phyloP scores from a whole-genome alignment of 2,888 invertebrate species.

The Agrochola circellaris region DNA sequence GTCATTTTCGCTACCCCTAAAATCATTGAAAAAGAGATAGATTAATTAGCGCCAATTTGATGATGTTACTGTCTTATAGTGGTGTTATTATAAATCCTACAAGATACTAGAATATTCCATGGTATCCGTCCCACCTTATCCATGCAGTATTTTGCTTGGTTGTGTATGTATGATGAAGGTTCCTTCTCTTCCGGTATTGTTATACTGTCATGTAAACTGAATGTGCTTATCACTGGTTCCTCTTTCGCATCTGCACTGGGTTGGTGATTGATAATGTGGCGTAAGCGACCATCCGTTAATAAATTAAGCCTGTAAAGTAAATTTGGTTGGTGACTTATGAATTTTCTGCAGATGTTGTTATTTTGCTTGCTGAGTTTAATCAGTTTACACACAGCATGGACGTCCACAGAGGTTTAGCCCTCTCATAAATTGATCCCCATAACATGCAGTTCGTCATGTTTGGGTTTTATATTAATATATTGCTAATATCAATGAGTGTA shows the following conservation, averaged over 20 bases:
- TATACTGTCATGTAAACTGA: conserved; percentile 81
- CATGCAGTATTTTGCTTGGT: conserved; percentile 94
- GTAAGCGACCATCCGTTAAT: conserved; percentile 92
- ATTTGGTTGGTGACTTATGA: not conserved
- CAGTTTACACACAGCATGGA: not conserved
- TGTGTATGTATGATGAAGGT: conserved; percentile 93
- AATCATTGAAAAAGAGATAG: not conserved
- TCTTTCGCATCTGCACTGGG: conserved; percentile 85
- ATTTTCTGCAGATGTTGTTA: not conserved
- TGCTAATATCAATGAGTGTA: not conserved
- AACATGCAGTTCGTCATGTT: not conserved
- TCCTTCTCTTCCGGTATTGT: conserved; percentile 87
- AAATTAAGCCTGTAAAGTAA: conserved; percentile 89
- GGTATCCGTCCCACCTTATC: conserved; percentile 91
- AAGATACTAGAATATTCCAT: conserved; percentile 1
- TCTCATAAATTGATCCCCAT: not conserved
- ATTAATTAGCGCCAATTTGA: not conserved
- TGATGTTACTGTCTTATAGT: not conserved
- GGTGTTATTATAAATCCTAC: not conserved
- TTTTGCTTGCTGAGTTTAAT: not conserved
- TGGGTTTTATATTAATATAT: not conserved
- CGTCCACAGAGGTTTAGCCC: not conserved
- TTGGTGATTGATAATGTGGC: conserved; percentile 93
- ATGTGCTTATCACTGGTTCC: conserved; percentile 75
- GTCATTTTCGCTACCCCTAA: too few species aligned